Evolutionary conservation across 1,140 invertebrate genomes (phyloP).

Genomic region (Chymomyza costata): DNA sequence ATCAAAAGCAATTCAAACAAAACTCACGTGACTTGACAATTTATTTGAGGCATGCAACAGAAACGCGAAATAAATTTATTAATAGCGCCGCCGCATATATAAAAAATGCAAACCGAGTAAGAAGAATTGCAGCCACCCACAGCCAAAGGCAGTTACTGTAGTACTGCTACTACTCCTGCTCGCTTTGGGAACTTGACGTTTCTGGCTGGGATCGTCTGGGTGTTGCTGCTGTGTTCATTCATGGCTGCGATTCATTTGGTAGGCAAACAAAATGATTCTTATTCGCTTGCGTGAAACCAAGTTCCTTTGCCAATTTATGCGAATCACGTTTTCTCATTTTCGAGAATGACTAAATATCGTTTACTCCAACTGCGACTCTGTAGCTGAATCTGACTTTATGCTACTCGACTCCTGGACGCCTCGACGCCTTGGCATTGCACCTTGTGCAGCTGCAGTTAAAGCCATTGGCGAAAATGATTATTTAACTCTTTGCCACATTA

Average conservation of each 20-base stretch:
- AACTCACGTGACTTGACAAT: constrained; percentile 65
- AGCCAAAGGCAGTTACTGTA: constrained; percentile 1
- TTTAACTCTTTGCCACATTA: constrained; percentile 38
- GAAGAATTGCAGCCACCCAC: constrained; percentile 62
- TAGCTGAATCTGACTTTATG: not conserved
- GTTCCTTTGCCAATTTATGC: constrained; percentile 67
- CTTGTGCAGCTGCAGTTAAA: constrained; percentile 26
- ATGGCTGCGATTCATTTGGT: constrained; percentile 4
- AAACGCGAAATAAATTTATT: constrained; percentile 68
- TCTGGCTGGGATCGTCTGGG: not conserved
- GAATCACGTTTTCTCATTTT: constrained; percentile 74
- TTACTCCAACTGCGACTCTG: constrained; percentile 39
- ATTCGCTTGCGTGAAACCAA: constrained; percentile 47
- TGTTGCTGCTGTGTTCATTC: constrained; percentile 37
- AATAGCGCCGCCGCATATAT: constrained; percentile 37
- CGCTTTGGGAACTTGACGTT: too few species aligned
- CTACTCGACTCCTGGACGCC: not conserved
- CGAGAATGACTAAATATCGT: constrained; percentile 74
- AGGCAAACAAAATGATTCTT: constrained; percentile 43
- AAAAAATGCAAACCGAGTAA: constrained; percentile 7
- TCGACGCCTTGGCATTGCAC: not conserved
- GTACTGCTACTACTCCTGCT: constrained; percentile 4
- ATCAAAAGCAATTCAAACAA: constrained; percentile 61
- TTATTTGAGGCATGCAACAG: constrained; percentile 66
- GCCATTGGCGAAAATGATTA: constrained; percentile 30